Base-by-base conservation (phyloP, 2,797 vertebrate species). In the Acanthis flammea region DNA sequence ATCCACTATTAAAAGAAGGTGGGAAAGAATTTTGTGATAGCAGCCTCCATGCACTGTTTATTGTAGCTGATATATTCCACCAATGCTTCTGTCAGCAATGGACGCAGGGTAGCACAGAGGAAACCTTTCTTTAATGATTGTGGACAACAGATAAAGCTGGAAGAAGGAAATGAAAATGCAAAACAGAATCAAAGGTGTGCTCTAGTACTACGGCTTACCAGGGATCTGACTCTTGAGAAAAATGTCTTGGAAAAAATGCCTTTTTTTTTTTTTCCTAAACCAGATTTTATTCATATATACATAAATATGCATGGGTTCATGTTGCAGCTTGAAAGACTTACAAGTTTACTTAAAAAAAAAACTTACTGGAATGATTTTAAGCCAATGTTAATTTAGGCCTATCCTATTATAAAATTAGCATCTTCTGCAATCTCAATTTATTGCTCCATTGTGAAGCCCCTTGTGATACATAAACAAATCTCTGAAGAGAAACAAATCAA, bases 401-500 rank as follows among this genome's bases (percentile, higher is more conserved):
- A 88, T 95, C 95, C 47, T n/a, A 92, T 91, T 87, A 96, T 95
- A 96, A 96, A 96, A 92, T 76, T 93, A 96, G 93, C 95, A 96
- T 96, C 94, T 94, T 94, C 88, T 91, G 92, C 96, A 96, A 94
- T 95, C 97, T 97, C 97, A 96, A 97, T 97, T 97, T 97, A 97
- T 96, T 97, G 96, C 95, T 94, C 96, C 83, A 94, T 95, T 98
- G 91, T 93, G 96, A 96, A 97, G 91, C 95, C 96, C 86, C 94
- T 88, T 60, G 55, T 90, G 95, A 96, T 97, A 96, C 85, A 96
- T 93, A 97, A 97, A 97, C 96, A 97, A 97, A 97, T 95, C 96
- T 97, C 97, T 95, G 95, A 96, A 97, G 96, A 95, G 94, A 97
- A 97, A 96, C 96, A 97, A 97, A 98, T 98, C 98, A 97, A 98